Conservation (phyloP, 2,888 invertebrate genomes). For the Mimas tiliae region DNA sequence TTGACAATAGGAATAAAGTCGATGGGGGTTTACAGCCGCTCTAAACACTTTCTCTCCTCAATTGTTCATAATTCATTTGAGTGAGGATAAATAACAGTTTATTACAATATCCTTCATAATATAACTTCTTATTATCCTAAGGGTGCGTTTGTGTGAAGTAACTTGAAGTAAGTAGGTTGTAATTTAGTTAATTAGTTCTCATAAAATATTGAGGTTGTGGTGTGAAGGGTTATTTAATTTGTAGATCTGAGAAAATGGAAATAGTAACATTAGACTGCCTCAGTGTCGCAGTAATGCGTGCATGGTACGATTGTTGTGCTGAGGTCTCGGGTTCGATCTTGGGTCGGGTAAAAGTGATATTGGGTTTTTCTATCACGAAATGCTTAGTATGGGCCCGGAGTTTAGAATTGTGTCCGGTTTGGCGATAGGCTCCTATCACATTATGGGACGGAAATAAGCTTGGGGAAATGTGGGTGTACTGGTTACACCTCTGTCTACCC, state of each 20-base stretch:
- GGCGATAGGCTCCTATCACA: no score
- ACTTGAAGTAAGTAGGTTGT: not conserved
- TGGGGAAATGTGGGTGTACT: no score
- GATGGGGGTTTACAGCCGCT: constrained; percentile 49
- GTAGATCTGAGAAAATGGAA: not conserved
- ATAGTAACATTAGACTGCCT: no score
- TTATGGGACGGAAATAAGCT: no score
- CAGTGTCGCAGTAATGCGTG: no score
- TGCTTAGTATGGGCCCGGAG: no score
- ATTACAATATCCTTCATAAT: constrained; percentile 82
- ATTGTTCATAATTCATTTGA: constrained; percentile 80
- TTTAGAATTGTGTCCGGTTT: no score
- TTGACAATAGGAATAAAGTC: constrained; percentile 27
- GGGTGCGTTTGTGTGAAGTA: constrained; percentile 49
- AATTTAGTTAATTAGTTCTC: not conserved
- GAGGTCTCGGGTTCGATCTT: no score
- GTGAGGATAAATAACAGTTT: constrained; percentile 81
- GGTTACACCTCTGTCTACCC: no score
- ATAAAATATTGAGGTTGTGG: not conserved
- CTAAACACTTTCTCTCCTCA: constrained; percentile 72
- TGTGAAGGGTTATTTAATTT: not conserved
- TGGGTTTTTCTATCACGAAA: no score
- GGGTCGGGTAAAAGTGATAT: no score
- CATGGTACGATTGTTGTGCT: no score
- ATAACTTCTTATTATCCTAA: constrained; percentile 82